phyloP scores from a whole-genome alignment of 2,113 vertebrate genomes.

The Mus pahari region DNA sequence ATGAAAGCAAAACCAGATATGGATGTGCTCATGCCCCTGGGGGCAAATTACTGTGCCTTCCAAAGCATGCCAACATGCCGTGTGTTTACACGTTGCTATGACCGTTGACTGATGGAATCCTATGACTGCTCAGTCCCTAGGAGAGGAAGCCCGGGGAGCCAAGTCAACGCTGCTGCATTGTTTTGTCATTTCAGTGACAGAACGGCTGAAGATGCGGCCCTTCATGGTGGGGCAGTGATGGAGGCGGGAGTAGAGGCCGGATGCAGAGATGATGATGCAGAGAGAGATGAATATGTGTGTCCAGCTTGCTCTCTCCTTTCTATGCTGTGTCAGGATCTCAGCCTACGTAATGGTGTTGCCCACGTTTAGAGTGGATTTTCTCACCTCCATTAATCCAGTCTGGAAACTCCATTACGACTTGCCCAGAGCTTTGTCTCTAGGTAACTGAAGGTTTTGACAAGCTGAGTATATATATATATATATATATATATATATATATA shows the following conservation, averaged over 20 bases:
- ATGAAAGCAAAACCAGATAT: neutral
- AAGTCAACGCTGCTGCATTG: neutral
- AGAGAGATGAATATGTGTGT: neutral
- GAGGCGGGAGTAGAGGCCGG: no score
- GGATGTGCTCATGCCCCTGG: no score
- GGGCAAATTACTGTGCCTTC: neutral
- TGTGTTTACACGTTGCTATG: neutral
- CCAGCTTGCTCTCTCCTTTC: neutral
- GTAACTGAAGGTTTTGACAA: neutral
- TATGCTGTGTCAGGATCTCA: neutral
- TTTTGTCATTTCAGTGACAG: neutral
- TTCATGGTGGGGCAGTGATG: neutral
- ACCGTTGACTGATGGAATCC: rapidly evolving
- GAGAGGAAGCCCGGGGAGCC: neutral
- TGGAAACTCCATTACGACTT: neutral
- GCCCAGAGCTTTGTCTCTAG: neutral
- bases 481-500: no score
- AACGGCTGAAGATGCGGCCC: neutral
- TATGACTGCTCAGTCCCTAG: neutral
- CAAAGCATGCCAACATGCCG: neutral
- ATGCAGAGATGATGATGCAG: neutral
- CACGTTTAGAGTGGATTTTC: neutral
- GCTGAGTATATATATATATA: no score
- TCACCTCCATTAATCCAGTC: neutral
- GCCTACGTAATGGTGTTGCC: neutral